Percentiles rank a stretch among this genome's conserved stretches.
Conservation (phyloP, 2,888 invertebrate genomes). For the Trichacis sp. region DNA sequence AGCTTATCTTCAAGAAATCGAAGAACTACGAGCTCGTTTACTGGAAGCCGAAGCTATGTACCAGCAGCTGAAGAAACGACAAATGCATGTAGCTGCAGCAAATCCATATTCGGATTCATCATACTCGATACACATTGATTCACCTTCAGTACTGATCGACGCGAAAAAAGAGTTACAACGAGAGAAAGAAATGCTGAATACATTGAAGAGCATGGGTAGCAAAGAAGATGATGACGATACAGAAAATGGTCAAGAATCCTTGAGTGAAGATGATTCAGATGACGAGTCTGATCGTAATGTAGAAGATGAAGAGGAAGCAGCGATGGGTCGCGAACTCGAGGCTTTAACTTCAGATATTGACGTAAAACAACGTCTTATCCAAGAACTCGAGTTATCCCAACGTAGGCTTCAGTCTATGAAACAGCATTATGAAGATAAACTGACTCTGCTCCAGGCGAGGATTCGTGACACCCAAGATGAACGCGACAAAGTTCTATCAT, state of each 20-base stretch:
- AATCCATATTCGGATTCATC: constrained; percentile 69
- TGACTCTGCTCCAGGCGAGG: constrained; percentile 84
- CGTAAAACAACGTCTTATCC: constrained; percentile 93
- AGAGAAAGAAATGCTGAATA: constrained; percentile 73
- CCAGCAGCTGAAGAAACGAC: constrained; percentile 75
- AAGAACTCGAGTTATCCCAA: constrained; percentile 92
- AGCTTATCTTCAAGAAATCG: constrained; percentile 91
- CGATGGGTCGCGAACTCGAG: constrained; percentile 85
- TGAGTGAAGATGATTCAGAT: constrained; percentile 71
- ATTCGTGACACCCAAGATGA: constrained; percentile 92
- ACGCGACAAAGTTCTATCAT: constrained; percentile 87
- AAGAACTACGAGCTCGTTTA: constrained; percentile 88
- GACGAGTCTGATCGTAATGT: constrained; percentile 75
- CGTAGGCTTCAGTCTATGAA: constrained; percentile 86
- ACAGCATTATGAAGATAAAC: constrained; percentile 92
- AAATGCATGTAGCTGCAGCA: constrained; percentile 61
- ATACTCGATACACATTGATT: constrained; percentile 74
- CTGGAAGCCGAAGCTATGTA: constrained; percentile 88
- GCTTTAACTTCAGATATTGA: constrained; percentile 93
- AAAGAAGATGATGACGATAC: constrained; percentile 71
- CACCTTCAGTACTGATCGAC: constrained; percentile 76
- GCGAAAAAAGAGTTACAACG: constrained; percentile 86
- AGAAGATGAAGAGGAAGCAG: constrained; percentile 71
- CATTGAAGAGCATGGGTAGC: constrained; percentile 59
- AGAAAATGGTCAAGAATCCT: constrained; percentile 74